Evolutionary conservation across 1,140 invertebrate species (phyloP), one percentile per base, ranked within the genome.

Genomic region (Zaprionus vittiger): DNA sequence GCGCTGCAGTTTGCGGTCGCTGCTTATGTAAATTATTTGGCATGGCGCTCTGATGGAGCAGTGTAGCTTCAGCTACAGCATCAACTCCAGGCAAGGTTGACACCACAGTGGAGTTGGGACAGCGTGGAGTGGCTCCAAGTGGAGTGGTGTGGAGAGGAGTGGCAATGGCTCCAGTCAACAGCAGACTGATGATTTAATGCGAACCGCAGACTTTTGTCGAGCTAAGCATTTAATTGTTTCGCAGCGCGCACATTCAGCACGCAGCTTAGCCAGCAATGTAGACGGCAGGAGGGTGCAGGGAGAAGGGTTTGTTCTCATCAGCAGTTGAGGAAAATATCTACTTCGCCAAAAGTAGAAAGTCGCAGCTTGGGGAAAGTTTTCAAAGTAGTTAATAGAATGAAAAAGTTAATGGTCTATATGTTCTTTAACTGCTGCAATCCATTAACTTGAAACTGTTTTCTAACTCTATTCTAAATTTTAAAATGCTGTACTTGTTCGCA

Each of bases 181-280:
- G 49, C 78, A 89, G 79, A 84, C 85, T 91, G 85, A 90, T 90
- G 86, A 90, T 90, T 90, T 90, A 90, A 90, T 91, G 86, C 86
- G 79, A 82, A 80, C 86, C 86, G 82, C 85, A 90, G 85, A 90
- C 85, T 90, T 89, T 89, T 91, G 86, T 80, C 76, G 77, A 90
- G 82, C 82, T 90, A 90, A 90, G 85, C 85, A 90, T 90, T 90
- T 90, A 90, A 90, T 90, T 91, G 85, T 90, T 91, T 91, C 57
- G 79, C 56, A 77, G 73, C 74, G 85, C 52, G 85, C 56, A 62
- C 47, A 54, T 77, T 76, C 67, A 55, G 49, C 37, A 67, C 55
- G 17, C 70, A 71, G 41, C 73, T 70, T 34, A 64, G 41, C 24
- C n/a, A 49, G 38, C 3, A 47, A 15, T 15, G 47, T 4, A 12